A percentile compares a stretch with the other conserved stretches of the same genome.
phyloP scores from a whole-genome alignment of 2,888 invertebrate genomes.

The Tenthredo scrophulariae region DNA sequence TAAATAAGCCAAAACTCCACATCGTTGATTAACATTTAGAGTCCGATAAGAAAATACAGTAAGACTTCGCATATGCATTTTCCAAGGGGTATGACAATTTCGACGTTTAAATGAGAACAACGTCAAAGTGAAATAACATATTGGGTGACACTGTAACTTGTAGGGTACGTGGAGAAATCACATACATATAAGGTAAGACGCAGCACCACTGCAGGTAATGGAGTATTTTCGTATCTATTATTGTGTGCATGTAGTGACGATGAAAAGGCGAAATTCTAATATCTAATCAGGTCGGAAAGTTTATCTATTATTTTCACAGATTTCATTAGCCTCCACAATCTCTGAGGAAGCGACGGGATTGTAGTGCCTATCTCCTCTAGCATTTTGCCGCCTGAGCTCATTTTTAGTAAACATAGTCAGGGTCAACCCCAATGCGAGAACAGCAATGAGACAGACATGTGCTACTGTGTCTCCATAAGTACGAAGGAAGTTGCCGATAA shows the following conservation, averaged over 20 bases:
- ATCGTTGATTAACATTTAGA: no score
- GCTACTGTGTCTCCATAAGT: slow-evolving; percentile 22
- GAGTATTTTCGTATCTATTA: neutral
- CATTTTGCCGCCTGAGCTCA: slow-evolving; percentile 17
- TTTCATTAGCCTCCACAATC: neutral
- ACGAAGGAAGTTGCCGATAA: neutral
- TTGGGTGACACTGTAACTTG: no score
- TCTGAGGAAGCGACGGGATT: neutral
- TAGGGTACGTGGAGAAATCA: no score
- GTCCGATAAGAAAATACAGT: no score
- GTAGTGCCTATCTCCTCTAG: neutral
- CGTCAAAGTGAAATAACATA: no score
- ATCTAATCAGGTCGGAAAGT: neutral
- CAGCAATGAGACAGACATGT: neutral
- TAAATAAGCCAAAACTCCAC: no score
- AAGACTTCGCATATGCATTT: no score
- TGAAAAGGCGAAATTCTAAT: neutral
- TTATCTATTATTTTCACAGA: neutral
- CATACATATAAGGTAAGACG: no score
- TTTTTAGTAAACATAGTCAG: slow-evolving; percentile 11
- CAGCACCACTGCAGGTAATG: no score
- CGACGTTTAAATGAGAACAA: no score
- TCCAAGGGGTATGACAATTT: no score
- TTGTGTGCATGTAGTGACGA: neutral
- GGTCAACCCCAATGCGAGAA: neutral